Conservation (phyloP, 2,113 vertebrate genomes). For the Pteruthius melanotis region DNA sequence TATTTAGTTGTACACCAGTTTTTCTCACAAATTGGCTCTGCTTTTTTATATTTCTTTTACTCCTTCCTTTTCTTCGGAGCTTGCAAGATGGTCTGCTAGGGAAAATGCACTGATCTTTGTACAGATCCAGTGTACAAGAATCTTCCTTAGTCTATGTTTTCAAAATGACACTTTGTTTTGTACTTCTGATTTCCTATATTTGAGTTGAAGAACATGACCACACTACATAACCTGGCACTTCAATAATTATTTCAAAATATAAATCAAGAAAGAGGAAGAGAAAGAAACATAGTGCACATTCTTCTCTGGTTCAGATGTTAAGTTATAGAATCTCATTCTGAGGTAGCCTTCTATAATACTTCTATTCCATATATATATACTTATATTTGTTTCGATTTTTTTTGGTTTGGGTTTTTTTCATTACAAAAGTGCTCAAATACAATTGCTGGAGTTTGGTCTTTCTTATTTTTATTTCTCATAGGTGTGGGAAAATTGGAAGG, state of each 20-base stretch:
- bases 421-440: conserved; percentile 75
- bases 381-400: not conserved
- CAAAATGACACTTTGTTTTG: not conserved
- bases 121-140: not conserved
- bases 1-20: not conserved
- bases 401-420: not conserved
- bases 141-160: not conserved
- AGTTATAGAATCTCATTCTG: conserved; percentile 76
- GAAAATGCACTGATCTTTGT: conserved; percentile 22
- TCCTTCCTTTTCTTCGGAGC: not conserved
- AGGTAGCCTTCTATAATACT: conserved; percentile 79
- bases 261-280: conserved; percentile 62
- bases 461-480: conserved; percentile 62
- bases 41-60: not conserved
- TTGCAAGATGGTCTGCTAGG: conserved; percentile 2
- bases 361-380: conserved; percentile 59
- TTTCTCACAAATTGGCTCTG: not conserved
- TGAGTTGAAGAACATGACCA: conserved; percentile 58
- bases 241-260: conserved; percentile 50
- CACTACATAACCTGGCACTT: conserved; percentile 64
- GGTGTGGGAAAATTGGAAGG: conserved; percentile 38
- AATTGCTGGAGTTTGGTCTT: conserved; percentile 72
- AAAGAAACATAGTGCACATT: conserved; percentile 75
- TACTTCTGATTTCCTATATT: conserved; percentile 29
- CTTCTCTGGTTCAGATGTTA: conserved; percentile 75